Conservation (phyloP, 2,113 vertebrate species). For the Neolamprologus falcicula region DNA sequence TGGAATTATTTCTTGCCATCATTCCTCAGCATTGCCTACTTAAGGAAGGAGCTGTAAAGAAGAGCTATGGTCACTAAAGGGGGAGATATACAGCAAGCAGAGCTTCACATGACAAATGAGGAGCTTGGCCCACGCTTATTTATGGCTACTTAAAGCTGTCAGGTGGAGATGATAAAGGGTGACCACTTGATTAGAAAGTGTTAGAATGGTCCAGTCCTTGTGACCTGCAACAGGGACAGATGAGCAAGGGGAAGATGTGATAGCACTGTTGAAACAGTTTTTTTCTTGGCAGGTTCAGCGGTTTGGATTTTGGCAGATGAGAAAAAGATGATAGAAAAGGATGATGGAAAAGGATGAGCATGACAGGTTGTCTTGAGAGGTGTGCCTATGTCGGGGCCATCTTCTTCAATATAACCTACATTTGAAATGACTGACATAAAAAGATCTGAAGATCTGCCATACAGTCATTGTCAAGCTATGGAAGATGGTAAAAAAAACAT, state of each 20-base stretch:
- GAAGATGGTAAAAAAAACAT: not conserved
- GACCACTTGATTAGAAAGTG: slow-evolving; percentile 66
- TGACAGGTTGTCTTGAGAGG: not conserved
- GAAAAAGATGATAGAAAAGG: not conserved
- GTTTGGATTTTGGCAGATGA: not conserved
- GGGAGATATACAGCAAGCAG: slow-evolving; percentile 49
- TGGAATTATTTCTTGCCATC: slow-evolving; percentile 58
- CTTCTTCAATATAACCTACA: not conserved
- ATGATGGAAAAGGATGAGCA: not conserved
- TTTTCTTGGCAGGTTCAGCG: slow-evolving; percentile 5
- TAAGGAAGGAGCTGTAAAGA: slow-evolving; percentile 58
- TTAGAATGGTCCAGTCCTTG: slow-evolving; percentile 21
- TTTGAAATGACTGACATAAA: not conserved
- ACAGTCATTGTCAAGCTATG: not conserved
- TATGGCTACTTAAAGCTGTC: slow-evolving; percentile 67
- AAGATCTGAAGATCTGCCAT: not conserved
- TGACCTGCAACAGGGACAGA: slow-evolving; percentile 41
- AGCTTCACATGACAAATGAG: slow-evolving; percentile 60
- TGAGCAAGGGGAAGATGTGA: slow-evolving; percentile 11
- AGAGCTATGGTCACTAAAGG: slow-evolving; percentile 56
- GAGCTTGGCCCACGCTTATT: slow-evolving; percentile 50
- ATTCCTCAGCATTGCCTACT: slow-evolving; percentile 50
- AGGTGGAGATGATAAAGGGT: slow-evolving; percentile 59
- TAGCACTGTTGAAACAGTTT: not conserved
- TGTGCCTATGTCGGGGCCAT: not conserved